Conservation (phyloP, 2,797 vertebrate species). For the Hypotaenidia philippensis region DNA sequence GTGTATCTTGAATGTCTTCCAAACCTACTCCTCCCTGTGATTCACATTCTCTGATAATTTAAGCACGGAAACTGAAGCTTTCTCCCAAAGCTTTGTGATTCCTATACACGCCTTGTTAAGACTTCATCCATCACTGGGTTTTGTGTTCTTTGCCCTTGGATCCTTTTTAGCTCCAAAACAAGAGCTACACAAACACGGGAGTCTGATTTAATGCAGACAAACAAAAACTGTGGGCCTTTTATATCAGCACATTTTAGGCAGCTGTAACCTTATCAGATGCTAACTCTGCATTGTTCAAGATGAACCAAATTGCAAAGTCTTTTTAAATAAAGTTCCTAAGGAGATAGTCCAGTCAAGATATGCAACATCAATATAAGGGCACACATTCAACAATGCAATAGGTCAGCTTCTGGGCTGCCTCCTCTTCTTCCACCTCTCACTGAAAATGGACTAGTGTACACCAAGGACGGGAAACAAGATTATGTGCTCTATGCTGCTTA, state of each 20-base stretch:
- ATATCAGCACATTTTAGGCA: background rate
- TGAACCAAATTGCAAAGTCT: background rate
- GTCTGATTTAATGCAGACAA: background rate
- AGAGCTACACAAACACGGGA: background rate
- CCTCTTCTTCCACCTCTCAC: background rate
- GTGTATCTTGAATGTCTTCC: background rate
- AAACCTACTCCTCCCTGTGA: background rate
- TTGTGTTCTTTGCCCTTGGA: background rate
- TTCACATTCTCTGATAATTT: background rate
- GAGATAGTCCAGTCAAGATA: background rate
- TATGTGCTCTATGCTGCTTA: background rate
- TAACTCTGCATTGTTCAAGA: background rate
- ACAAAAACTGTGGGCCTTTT: background rate
- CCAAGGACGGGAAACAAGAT: background rate
- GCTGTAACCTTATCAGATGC: background rate
- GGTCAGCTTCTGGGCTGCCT: background rate
- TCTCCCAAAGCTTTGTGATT: background rate
- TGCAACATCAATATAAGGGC: background rate
- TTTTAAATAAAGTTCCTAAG: background rate
- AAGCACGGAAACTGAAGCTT: background rate
- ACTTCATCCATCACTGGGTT: background rate
- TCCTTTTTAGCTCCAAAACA: background rate
- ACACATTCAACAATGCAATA: background rate
- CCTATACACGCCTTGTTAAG: background rate
- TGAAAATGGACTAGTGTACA: background rate